Base-by-base conservation (phyloP, 2,113 vertebrate genomes). In the Hippotragus niger region DNA sequence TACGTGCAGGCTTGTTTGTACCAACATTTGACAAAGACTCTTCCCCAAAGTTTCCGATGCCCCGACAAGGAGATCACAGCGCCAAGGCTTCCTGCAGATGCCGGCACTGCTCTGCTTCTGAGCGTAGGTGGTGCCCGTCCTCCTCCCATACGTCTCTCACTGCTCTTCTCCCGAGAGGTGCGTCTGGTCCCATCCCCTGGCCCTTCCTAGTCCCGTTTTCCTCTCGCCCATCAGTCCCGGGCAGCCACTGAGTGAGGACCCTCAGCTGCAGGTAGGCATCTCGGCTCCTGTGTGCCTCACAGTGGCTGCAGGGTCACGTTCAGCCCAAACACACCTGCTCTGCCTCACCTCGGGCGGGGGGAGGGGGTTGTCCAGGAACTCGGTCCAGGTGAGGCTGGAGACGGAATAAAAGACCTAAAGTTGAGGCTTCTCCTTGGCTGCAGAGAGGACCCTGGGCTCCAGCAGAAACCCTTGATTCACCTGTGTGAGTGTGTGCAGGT, bases 241-340 rank as follows among this genome's bases (percentile, higher is more conserved):
- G 3, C 31, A n/a, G 47, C 80, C 31, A 53, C 31, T 21, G 80
- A 47, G 43, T 47, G 43, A 80, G 43, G 47, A 21, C 47, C 47
- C 47, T 33, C 27, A 25, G 25, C 15, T 74, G 64, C 40, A 62
- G 29, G 25, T 7, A 4, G 31, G 47, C 14, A 29, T 33, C 40
- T 47, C 1, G 43, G 57, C 7, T 4, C 13, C 16, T 4, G 14
- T 23, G 57, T 19, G 29, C 36, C 58, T 14, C 8, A 7, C 2
- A 2, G 0, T 1, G 36, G 47, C 13, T 4, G 21, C 43, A 16
- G 1, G 10, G 57, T 47, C 74, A 47, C 7, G 1, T n/a, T 31
- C 31, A 81, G 78, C 47, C 47, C 47, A 52, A 52, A 33, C 78
- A 52, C 45, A 80, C 9, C 9, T 25, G 2, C 78, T 50, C 40